Conservation (phyloP, 2,113 vertebrate species). For the Thinocorus orbignyianus region DNA sequence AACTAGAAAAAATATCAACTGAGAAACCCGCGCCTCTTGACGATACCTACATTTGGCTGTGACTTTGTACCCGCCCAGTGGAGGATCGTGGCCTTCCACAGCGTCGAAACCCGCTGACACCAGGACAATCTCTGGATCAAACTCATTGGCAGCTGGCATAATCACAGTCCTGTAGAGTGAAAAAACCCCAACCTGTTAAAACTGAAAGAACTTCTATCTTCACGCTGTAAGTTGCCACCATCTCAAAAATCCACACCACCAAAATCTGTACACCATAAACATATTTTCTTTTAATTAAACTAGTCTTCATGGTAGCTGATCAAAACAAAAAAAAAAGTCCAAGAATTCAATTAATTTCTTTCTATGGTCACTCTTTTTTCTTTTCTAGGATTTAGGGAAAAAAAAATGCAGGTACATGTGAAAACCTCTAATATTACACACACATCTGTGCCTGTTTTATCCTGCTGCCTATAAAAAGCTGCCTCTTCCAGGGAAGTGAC, state of each 20-base stretch:
- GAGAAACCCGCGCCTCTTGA: not conserved
- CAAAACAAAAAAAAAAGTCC: not conserved
- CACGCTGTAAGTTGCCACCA: not conserved
- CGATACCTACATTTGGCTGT: conserved; percentile 83
- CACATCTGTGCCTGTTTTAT: conserved; percentile 79
- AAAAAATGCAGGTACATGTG: conserved; percentile 68
- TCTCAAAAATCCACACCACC: not conserved
- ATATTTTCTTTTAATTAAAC: conserved; percentile 12
- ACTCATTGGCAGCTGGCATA: conserved; percentile 81
- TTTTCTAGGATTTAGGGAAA: not conserved
- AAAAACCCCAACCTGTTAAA: conserved; percentile 27
- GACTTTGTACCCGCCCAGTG: conserved; percentile 83
- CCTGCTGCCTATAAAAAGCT: conserved; percentile 69
- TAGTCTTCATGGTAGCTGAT: not conserved
- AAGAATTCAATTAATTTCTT: not conserved
- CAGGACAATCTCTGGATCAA: conserved; percentile 82
- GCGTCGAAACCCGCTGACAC: conserved; percentile 86
- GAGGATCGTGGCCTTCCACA: conserved; percentile 82
- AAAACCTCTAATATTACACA: conserved; percentile 59
- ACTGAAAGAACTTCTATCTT: not conserved
- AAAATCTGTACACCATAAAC: not conserved
- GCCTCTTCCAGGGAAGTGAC: conserved; percentile 78
- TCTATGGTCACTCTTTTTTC: conserved; percentile 3
- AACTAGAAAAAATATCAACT: not conserved
- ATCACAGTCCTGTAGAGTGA: conserved; percentile 76